Conservation (phyloP, 2,888 invertebrate genomes). For the Acronicta aceris region DNA sequence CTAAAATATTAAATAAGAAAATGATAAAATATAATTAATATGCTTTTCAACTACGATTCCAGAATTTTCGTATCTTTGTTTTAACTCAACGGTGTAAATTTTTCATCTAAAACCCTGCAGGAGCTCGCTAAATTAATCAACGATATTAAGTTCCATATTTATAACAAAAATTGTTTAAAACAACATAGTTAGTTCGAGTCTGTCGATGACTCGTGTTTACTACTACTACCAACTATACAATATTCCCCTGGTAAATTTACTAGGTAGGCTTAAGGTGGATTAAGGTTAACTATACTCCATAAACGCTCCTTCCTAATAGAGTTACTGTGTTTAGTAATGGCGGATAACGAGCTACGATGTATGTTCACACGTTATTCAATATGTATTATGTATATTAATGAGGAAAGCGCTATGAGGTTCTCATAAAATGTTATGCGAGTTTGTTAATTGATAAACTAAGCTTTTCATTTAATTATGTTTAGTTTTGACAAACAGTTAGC, state of each 20-base stretch:
- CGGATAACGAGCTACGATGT: slow-evolving; percentile 45
- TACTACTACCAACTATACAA: slow-evolving; percentile 59
- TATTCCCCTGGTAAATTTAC: slow-evolving; percentile 72
- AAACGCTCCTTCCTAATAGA: slow-evolving; percentile 53
- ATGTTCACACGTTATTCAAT: slow-evolving; percentile 38
- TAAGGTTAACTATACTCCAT: slow-evolving; percentile 67
- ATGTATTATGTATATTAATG: slow-evolving; percentile 30
- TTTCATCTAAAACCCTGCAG: slow-evolving; percentile 60
- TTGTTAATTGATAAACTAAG: slow-evolving; percentile 20
- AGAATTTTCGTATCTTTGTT: slow-evolving; percentile 45
- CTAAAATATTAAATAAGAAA: too few relatives aligned
- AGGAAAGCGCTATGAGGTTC: slow-evolving; percentile 21
- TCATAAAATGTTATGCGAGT: slow-evolving; percentile 10
- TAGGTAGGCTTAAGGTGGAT: slow-evolving; percentile 70
- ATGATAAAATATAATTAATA: too few relatives aligned
- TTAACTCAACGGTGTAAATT: slow-evolving; percentile 55
- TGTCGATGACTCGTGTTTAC: slow-evolving; percentile 59
- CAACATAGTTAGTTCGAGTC: slow-evolving; percentile 38
- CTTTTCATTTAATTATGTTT: slow-evolving; percentile 6
- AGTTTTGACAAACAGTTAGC: background rate
- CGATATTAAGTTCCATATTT: slow-evolving; percentile 59
- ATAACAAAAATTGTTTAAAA: slow-evolving; percentile 45
- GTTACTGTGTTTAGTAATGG: slow-evolving; percentile 52
- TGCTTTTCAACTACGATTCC: slow-evolving; percentile 26
- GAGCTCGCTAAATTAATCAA: slow-evolving; percentile 63